Conservation (phyloP, 2,797 vertebrate genomes). For the Eidolon dupreanum region DNA sequence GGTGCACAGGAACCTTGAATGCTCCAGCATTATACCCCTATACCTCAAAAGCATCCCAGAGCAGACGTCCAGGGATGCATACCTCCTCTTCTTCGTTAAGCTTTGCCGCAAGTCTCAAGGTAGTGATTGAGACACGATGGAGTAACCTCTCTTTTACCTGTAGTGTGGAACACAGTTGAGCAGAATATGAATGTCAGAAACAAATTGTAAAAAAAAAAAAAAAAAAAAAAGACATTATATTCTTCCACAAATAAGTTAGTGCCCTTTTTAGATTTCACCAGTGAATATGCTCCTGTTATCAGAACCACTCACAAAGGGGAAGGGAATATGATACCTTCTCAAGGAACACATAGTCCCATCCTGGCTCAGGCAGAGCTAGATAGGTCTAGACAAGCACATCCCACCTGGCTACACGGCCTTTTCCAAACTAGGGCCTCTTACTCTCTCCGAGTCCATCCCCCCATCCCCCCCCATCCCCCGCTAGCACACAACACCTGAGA, state of each 20-base stretch:
- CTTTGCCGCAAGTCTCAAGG: constrained; percentile 91
- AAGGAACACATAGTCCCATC: background rate
- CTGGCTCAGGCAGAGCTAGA: background rate
- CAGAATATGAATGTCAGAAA: background rate
- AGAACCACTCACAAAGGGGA: background rate
- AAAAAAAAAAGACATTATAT: background rate
- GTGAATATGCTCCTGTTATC: background rate
- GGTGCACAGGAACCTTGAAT: background rate
- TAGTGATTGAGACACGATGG: constrained; percentile 87
- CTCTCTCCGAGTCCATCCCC: background rate
- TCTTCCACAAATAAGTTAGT: background rate
- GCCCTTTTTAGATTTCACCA: background rate
- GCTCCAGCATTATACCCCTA: background rate
- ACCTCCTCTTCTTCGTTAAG: constrained; percentile 91
- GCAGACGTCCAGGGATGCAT: background rate
- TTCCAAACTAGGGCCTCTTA: background rate
- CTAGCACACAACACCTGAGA: too few species aligned
- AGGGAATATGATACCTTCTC: background rate
- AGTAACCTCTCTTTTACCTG: constrained; percentile 90
- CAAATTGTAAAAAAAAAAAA: background rate
- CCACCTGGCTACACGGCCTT: background rate
- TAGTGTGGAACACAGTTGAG: background rate
- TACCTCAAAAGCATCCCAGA: background rate
- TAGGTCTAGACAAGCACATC: background rate
- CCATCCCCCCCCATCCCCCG: too few species aligned